Conservation (phyloP, 1,140 invertebrate genomes). For the Nasonia giraulti region DNA sequence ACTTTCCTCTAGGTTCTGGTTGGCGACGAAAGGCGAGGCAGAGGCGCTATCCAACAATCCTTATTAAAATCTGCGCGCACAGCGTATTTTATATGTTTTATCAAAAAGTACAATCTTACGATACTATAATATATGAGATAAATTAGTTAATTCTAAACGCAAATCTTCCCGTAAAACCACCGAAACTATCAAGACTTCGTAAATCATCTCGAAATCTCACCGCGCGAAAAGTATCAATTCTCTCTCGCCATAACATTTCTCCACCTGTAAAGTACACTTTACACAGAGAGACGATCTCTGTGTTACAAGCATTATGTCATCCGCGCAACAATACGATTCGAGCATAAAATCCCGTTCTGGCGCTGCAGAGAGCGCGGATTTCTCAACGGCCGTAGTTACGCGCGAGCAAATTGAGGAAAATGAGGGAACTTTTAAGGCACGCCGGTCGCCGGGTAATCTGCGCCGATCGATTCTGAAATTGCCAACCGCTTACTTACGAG, state of each 20-base stretch:
- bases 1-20: too few species aligned
- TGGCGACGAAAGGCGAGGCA: too few species aligned
- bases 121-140: too few species aligned
- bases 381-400: conserved; percentile 9
- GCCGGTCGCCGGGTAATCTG: background rate
- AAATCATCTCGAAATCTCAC: too few species aligned
- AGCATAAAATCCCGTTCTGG: background rate
- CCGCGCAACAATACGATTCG: conserved; percentile 14
- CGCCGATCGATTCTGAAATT: background rate
- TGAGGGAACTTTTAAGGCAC: background rate
- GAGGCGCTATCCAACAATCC: too few species aligned
- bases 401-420: conserved; percentile 4
- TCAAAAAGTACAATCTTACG: too few species aligned
- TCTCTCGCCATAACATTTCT: background rate
- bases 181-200: too few species aligned
- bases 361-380: background rate
- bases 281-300: background rate
- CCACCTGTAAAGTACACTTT: background rate
- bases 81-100: too few species aligned
- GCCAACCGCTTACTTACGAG: background rate
- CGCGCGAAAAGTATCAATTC: too few species aligned
- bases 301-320: conserved; percentile 21
- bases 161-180: too few species aligned
- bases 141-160: too few species aligned
- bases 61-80: too few species aligned